Percentiles rank a stretch among this genome's conserved stretches.
phyloP scores from a whole-genome alignment of 2,113 vertebrate species.

The Macrotis lagotis region DNA sequence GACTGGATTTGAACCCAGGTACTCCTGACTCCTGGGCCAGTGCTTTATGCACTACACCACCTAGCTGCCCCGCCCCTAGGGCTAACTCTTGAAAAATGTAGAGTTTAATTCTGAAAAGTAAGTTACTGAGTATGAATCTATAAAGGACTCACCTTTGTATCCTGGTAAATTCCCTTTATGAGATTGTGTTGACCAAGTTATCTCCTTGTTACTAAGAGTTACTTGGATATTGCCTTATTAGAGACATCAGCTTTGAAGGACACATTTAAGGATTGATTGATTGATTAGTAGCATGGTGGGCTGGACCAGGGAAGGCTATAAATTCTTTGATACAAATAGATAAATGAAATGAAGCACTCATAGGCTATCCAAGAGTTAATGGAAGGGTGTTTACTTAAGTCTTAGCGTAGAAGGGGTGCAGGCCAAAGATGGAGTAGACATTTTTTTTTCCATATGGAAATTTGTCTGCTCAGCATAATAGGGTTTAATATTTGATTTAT shows the following conservation, averaged over 20 bases:
- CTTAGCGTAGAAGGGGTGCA: not conserved
- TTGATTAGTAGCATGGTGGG: not conserved
- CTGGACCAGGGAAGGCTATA: not conserved
- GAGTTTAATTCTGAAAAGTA: not conserved
- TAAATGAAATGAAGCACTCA: not conserved
- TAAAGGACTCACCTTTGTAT: not conserved
- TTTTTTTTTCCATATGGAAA: not conserved
- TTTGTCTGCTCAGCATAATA: not conserved
- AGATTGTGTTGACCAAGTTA: not conserved
- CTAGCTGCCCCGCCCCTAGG: too few relatives aligned
- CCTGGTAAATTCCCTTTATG: not conserved
- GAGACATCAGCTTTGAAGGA: not conserved
- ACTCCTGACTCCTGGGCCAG: too few relatives aligned
- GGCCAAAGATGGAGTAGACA: not conserved
- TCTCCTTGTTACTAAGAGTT: not conserved
- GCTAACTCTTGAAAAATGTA: constrained; percentile 6
- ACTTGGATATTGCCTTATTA: not conserved
- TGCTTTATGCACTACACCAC: too few relatives aligned
- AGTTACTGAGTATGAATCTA: not conserved
- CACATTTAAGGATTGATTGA: not conserved
- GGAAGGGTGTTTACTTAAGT: not conserved
- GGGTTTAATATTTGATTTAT: not conserved
- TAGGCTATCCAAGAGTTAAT: not conserved
- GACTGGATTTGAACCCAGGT: too few relatives aligned
- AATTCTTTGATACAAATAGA: not conserved